Base-by-base conservation (phyloP, 2,113 vertebrate genomes). In the Ciconia boyciana region DNA sequence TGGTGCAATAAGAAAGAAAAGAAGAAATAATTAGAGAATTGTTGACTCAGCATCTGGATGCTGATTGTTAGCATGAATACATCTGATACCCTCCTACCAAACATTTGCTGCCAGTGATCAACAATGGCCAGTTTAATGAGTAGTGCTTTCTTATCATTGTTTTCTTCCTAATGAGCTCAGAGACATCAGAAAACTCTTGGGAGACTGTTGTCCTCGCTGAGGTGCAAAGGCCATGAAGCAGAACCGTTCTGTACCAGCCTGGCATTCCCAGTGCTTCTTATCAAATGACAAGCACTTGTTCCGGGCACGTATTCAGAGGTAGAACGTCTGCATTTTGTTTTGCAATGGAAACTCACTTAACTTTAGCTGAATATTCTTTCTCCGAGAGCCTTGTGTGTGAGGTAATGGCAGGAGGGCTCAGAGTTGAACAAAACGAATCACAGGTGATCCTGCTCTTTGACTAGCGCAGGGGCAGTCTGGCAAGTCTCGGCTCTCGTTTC, bases 251-350 rank as follows among this genome's bases (percentile, higher is more conserved):
- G 69, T 74, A 72, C 90, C 89, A 83, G 89, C 34, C 96, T 96
- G 93, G 77, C 70, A 60, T 96, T 83, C 93, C 87, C 72, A 83
- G 93, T 3, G 80, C 78, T 87, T 54, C 61, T 3, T 93, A 61
- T 96, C 93, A 6, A 64, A 70, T 90, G 75, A 43, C 90, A 61
- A 58, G 89, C 95, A 72, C 91, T 93, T n/a, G 64, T 94, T 96
- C 83, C 7, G 14, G 66, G 64, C 75, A 15, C 24, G 55, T 70
- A 21, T 70, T 92, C 82, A 24, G 79, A 68, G 89, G 83, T 75
- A 9, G 55, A 94, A 92, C 95, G 95, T 96, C 97, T 98, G 97
- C 70, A 76, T 60, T 94, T 94, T 95, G 46, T 97, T 97, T 88
- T 90, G 90, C 81, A 72, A 7, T 96, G 94, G 83, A 95, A 96